Conservation (phyloP, 2,797 vertebrate genomes). For the Coccyzus lansbergi region DNA sequence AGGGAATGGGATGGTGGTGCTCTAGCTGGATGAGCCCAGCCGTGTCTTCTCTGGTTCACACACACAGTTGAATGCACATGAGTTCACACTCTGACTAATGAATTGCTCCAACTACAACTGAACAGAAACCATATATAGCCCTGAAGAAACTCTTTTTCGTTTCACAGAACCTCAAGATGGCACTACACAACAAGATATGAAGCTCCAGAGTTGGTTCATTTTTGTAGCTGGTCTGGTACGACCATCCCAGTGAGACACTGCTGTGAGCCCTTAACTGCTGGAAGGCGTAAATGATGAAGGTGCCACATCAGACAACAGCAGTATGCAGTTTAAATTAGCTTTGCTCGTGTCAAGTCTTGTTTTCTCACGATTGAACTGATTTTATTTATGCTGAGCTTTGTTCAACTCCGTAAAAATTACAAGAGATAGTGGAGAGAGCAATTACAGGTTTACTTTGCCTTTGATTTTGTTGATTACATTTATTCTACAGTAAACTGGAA, state of each 20-base stretch:
- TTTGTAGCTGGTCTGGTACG: not conserved
- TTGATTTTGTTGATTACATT: not conserved
- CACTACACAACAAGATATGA: slow-evolving; percentile 51
- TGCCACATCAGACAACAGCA: fast-evolving
- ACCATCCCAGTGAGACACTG: fast-evolving
- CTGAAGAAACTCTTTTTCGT: not conserved
- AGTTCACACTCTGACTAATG: not conserved
- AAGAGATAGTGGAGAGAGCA: fast-evolving
- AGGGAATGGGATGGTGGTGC: not conserved
- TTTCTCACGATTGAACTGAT: not conserved
- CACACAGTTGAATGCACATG: fast-evolving
- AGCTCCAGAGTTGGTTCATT: not conserved
- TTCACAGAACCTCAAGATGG: slow-evolving; percentile 61
- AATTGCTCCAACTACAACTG: not conserved
- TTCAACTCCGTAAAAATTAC: not conserved
- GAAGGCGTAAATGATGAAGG: fast-evolving
- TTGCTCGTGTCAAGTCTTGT: not conserved
- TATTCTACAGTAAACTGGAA: not conserved
- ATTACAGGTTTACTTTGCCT: not conserved
- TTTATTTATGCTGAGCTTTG: not conserved
- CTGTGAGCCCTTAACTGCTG: fast-evolving
- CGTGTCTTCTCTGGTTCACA: fast-evolving
- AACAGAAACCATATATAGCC: not conserved
- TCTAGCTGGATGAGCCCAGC: not conserved
- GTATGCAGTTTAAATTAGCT: not conserved